Base-by-base conservation (phyloP, 1,140 invertebrate species). In the Apolygus lucorum region DNA sequence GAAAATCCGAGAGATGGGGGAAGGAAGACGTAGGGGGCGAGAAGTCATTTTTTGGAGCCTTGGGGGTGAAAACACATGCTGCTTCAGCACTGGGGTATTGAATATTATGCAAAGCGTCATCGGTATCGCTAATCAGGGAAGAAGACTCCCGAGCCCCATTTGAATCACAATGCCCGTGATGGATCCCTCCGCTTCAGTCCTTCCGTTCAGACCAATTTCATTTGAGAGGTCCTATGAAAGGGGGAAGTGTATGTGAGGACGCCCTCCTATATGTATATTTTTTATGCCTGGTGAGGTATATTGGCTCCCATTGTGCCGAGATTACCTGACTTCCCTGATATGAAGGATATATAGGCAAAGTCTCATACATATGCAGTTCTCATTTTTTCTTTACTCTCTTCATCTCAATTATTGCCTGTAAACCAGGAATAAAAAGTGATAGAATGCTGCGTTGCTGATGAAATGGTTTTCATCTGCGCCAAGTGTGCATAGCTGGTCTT, bases 101-200 rank as follows among this genome's bases (percentile, higher is more conserved):
- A 66, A 66, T 34, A 66, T 66, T 34, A 66, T 66, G 64, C 64
- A 66, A 66, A 66, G 27, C 34, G 28, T 42, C 17, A 4, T 42
- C 64, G n/a, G 29, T n/a, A 28, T 34, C 27, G 64, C 64, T 66
- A 66, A 66, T 66, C 64, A 66, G 64, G 26, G n/a, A 17, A 63
- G 62, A 63, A 25, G 62, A 22, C 22, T 27, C 26, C 62, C 26
- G 4, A 4, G 17, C 22, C 54, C 8, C 1, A 66, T 66, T 66
- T 66, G 28, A 66, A 66, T 66, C 28, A 66, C 64, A 66, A 66
- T 66, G 64, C 64, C n/a, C 28, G 64, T 28, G 64, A 66, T 26
- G 27, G 64, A 66, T 66, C 64, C 64, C 64, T 66, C 24, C 63
- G 14, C 28, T 24, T n/a, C 22, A 22, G 27, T 24, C 34, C 34